Base-by-base conservation (phyloP, 1,140 invertebrate genomes). In the Cyclargus thomasi region DNA sequence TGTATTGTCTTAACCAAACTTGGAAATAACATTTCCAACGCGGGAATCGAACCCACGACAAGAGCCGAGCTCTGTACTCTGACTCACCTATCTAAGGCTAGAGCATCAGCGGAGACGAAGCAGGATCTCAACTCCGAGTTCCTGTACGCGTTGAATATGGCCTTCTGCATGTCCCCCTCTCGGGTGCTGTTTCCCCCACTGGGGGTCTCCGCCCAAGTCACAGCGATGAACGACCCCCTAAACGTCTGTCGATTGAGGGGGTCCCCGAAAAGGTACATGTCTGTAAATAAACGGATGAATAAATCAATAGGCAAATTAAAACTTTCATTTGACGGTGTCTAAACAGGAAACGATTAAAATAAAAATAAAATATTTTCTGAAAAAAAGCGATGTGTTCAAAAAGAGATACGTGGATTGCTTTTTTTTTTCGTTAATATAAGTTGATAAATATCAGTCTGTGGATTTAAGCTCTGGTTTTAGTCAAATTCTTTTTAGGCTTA, bases 31-130 rank as follows among this genome's bases (percentile, higher is more conserved):
- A n/a, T n/a, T n/a, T n/a, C n/a, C n/a, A n/a, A n/a, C n/a, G n/a
- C n/a, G n/a, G n/a, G n/a, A n/a, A n/a, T n/a, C n/a, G n/a, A n/a
- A n/a, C n/a, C n/a, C n/a, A n/a, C n/a, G n/a, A n/a, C n/a, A n/a
- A n/a, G n/a, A n/a, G n/a, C n/a, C n/a, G n/a, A n/a, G n/a, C n/a
- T n/a, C n/a, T n/a, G n/a, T n/a, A n/a, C n/a, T n/a, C n/a, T n/a
- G 68, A 65, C 72, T 76, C 91, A 97, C 96, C 95, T 96, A 85
- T 97, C 95, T 23, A 97, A 92, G 22, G 95, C 95, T 7, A 96
- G 90, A 62, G 96, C 92, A 74, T 96, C 95, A 16, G 93, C 92
- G 1, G 92, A 91, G 16, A 95, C 85, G 81, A 95, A 96, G 64
- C 94, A 93, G 59, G 94, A 91, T 72, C 93, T 92, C 8, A 96